Conservation (phyloP, 2,797 vertebrate genomes). For the Paramormyrops hopkinsi region DNA sequence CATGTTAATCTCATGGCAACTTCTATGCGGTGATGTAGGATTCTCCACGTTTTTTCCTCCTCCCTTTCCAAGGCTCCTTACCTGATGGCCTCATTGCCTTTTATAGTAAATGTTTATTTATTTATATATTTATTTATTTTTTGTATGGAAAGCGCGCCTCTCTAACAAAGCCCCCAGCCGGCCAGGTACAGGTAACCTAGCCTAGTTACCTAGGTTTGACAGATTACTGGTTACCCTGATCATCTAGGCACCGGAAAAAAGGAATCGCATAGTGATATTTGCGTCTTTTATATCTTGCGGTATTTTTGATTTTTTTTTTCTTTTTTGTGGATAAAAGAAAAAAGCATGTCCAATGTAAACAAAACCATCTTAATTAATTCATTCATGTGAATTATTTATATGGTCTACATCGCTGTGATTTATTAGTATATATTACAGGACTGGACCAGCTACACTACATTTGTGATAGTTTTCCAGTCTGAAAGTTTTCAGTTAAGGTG, state of each 20-base stretch:
- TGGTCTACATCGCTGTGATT: neutral
- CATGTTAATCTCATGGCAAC: constrained; percentile 14
- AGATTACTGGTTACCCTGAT: neutral
- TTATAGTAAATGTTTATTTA: constrained; percentile 14
- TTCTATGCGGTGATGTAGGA: constrained; percentile 3
- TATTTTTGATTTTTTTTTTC: neutral
- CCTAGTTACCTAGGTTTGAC: neutral
- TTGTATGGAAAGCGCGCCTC: constrained; percentile 7
- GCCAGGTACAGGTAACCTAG: constrained; percentile 3
- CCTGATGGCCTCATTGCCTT: constrained; percentile 15
- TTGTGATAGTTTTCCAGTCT: neutral
- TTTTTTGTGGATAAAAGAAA: neutral
- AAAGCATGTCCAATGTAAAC: neutral
- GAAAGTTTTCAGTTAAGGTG: neutral
- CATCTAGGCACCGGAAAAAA: neutral
- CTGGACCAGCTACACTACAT: neutral
- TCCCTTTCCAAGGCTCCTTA: constrained; percentile 9
- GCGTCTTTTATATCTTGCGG: neutral
- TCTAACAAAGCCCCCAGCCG: constrained; percentile 12
- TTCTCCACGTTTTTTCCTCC: constrained; percentile 12
- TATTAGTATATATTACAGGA: neutral
- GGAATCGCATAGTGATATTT: neutral
- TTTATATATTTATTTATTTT: constrained; percentile 12
- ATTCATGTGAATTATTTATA: neutral
- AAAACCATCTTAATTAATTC: constrained; percentile 6